Evolutionary conservation across 2,888 invertebrate species (phyloP).

Genomic region (Epinotia ramella): DNA sequence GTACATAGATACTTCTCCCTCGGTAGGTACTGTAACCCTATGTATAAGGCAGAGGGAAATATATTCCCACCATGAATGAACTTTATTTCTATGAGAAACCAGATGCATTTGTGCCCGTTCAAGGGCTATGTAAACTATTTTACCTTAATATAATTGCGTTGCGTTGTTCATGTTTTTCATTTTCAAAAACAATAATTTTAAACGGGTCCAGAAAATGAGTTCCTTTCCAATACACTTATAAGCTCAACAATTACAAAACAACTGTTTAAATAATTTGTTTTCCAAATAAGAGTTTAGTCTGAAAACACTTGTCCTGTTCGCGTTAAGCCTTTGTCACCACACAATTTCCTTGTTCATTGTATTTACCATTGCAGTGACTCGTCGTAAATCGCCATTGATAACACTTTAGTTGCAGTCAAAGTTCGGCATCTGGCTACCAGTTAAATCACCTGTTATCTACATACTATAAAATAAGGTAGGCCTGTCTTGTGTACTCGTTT

Average conservation of each 20-base stretch:
- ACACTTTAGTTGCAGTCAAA: neutral
- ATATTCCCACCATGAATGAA: no score
- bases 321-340: conserved; percentile 1
- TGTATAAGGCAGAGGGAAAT: no score
- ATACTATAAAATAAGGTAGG: no score
- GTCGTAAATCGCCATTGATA: neutral
- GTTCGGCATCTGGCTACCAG: neutral
- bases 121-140: no score
- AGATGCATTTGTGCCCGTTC: no score
- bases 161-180: neutral
- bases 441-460: no score
- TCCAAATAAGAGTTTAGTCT: neutral
- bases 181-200: neutral
- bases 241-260: neutral
- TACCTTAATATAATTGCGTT: neutral
- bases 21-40: no score
- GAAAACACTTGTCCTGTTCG: conserved; percentile 20
- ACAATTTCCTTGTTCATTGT: conserved; percentile 6
- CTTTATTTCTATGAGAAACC: no score
- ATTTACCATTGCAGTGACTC: neutral
- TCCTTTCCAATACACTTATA: no score
- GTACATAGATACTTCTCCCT: no score
- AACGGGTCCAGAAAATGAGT: no score
- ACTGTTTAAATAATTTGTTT: conserved; percentile 29
- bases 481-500: no score